Conservation (phyloP, 1,140 invertebrate species). For the Solenopsis invicta region DNA sequence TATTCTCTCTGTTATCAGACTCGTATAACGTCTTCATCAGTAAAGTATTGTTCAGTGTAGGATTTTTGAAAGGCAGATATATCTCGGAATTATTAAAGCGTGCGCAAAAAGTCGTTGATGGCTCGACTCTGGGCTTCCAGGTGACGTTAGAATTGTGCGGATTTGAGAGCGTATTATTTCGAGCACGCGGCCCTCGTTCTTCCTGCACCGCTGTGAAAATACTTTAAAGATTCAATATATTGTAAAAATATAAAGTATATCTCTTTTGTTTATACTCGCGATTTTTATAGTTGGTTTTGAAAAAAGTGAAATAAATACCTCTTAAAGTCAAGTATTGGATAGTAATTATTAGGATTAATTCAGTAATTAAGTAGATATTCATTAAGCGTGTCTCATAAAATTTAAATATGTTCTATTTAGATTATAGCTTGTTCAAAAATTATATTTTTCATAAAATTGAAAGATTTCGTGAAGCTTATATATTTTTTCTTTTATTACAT, state of each 20-base stretch:
- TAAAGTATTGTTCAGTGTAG: conserved; percentile 34
- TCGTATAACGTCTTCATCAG: conserved; percentile 21
- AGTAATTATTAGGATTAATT: neutral
- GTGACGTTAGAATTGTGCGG: conserved; percentile 3
- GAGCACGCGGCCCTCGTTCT: conserved; percentile 91
- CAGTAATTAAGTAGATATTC: neutral
- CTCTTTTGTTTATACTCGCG: neutral
- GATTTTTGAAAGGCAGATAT: conserved; percentile 42
- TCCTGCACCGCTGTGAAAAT: conserved; percentile 91
- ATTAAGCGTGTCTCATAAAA: neutral
- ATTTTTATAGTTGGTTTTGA: conserved; percentile 7
- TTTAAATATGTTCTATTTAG: neutral
- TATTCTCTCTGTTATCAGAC: neutral
- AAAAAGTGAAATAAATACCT: neutral
- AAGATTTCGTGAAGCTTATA: neutral
- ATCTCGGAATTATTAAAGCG: conserved; percentile 38
- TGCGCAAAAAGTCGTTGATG: conserved; percentile 5
- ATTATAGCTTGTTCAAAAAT: neutral
- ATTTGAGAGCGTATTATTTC: conserved; percentile 79
- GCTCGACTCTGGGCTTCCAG: conserved; percentile 53
- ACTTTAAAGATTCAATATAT: conserved; percentile 8
- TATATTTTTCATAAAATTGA: conserved; percentile 2
- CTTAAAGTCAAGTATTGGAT: neutral
- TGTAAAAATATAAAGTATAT: neutral
- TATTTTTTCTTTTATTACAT: neutral